Conservation (phyloP, 2,888 invertebrate species). For the Synanthedon vespiformis region DNA sequence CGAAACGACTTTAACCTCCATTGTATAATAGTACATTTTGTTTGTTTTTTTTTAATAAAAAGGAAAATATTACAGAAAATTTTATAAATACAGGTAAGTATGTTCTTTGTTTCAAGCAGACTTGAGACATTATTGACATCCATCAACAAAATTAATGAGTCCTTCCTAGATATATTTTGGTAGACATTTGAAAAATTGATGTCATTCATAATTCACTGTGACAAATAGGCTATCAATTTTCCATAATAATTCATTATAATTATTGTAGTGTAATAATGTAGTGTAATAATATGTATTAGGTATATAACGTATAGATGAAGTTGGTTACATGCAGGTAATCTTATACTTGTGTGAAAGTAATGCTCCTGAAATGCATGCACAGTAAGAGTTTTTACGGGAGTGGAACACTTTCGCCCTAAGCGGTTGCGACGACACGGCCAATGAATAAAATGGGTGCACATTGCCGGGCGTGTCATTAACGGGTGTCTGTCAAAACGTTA, state of each 20-base stretch:
- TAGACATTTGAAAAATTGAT: conserved; percentile 29
- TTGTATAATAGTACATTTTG: too few species aligned
- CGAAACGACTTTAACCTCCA: too few species aligned
- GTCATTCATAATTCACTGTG: conserved; percentile 24
- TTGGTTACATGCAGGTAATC: too few species aligned
- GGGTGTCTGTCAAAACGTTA: conserved; percentile 25
- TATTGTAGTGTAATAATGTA: too few species aligned
- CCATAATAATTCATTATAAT: background rate
- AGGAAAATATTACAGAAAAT: too few species aligned
- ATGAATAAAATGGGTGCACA: conserved; percentile 43
- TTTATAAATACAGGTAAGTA: too few species aligned
- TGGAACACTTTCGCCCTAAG: background rate
- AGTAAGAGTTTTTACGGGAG: background rate
- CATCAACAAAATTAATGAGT: conserved; percentile 36
- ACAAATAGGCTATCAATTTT: conserved; percentile 9
- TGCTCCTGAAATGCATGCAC: too few species aligned
- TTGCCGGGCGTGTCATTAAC: conserved; percentile 14
- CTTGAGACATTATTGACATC: conserved; percentile 32
- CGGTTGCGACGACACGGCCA: conserved; percentile 5
- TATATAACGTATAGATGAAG: too few species aligned
- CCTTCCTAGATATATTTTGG: background rate
- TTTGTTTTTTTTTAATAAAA: too few species aligned
- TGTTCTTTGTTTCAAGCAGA: background rate
- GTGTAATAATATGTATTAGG: too few species aligned
- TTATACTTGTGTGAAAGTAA: too few species aligned